Conservation (phyloP, 2,797 vertebrate genomes). For the Coilia nasus region DNA sequence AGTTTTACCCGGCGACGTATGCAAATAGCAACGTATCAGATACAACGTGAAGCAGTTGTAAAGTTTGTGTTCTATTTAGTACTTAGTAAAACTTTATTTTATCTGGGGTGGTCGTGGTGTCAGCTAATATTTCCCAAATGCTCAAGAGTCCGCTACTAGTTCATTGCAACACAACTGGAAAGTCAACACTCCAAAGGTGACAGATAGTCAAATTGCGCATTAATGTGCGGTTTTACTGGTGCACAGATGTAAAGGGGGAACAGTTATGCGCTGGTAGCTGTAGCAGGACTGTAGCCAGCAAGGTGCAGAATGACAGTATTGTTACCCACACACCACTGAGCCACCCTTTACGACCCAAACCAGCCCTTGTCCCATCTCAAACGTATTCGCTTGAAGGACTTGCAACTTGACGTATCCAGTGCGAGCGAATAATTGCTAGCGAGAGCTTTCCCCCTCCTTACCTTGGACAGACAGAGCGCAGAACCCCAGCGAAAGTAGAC, state of each 20-base stretch:
- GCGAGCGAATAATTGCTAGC: not conserved
- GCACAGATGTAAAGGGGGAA: not conserved
- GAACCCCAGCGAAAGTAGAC: slow-evolving; percentile 74
- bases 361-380: slow-evolving; percentile 42
- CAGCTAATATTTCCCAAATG: not conserved
- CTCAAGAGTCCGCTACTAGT: not conserved
- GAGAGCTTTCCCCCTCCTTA: slow-evolving; percentile 59
- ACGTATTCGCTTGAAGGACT: not conserved
- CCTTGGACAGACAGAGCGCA: slow-evolving; percentile 76
- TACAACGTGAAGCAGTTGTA: not conserved
- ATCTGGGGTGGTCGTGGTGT: not conserved
- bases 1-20: not conserved
- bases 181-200: slow-evolving; percentile 12
- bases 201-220: not conserved
- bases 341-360: not conserved
- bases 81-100: not conserved
- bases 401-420: not conserved
- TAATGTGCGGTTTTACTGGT: not conserved
- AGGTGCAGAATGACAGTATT: slow-evolving; percentile 61
- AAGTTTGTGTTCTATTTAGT: not conserved
- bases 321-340: not conserved
- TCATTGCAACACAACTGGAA: not conserved
- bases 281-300: slow-evolving; percentile 53
- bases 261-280: not conserved
- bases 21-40: not conserved